Conservation (phyloP, 2,888 invertebrate genomes). For the Theodoxus fluviatilis region DNA sequence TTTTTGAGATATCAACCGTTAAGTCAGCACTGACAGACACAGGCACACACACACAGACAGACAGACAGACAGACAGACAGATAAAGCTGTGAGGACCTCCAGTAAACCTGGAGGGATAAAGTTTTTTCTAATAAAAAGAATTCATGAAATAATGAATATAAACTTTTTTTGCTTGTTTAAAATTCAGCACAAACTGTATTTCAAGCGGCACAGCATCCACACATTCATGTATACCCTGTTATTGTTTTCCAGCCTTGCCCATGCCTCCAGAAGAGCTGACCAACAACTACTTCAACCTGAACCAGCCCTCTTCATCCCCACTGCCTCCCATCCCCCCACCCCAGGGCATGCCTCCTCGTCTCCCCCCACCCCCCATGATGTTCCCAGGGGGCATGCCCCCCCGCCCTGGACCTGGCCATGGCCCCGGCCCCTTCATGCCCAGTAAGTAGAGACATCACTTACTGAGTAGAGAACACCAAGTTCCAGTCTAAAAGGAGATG, state of each 20-base stretch:
- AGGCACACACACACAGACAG: too few relatives aligned
- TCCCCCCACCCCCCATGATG: constrained; percentile 60
- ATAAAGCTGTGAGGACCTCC: too few relatives aligned
- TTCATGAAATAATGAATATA: neutral
- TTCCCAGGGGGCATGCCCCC: constrained; percentile 63
- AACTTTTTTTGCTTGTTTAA: constrained; percentile 3
- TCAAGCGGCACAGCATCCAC: neutral
- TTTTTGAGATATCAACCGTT: too few relatives aligned
- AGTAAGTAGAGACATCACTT: too few relatives aligned
- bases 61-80: too few relatives aligned
- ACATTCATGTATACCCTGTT: constrained; percentile 12
- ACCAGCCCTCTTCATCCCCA: constrained; percentile 61
- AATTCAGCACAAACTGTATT: neutral
- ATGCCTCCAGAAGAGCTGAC: constrained; percentile 71
- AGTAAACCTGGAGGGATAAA: too few relatives aligned
- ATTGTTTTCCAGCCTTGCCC: constrained; percentile 69
- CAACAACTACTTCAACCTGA: constrained; percentile 75
- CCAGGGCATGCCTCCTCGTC: constrained; percentile 67
- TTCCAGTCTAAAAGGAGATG: too few relatives aligned
- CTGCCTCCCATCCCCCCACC: constrained; percentile 53
- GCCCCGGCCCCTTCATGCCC: too few relatives aligned
- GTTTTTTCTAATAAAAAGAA: too few relatives aligned
- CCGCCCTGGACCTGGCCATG: too few relatives aligned
- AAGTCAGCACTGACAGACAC: too few relatives aligned
- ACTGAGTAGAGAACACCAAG: too few relatives aligned